Percentiles rank a stretch among this genome's conserved stretches.
These are phyloP conservation scores for Umimayanthus chanpuru DNA, from an alignment of 92 coral and sea anemone species.

Conservation along the genomic window DNA sequence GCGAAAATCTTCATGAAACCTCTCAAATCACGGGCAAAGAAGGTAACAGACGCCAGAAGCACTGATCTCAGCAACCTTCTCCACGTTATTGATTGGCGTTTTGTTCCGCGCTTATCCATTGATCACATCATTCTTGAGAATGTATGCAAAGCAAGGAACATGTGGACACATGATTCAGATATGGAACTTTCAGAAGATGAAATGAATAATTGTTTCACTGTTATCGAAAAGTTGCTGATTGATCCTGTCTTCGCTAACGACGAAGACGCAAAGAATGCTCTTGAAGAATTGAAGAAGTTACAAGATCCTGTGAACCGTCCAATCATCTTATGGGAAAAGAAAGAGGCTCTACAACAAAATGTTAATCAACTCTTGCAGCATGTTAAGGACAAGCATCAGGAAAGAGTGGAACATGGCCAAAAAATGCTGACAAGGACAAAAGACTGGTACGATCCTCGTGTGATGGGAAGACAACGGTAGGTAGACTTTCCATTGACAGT, in stretches of 20 bases:
- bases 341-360: background rate
- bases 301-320: background rate
- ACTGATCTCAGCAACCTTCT: no score
- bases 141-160: background rate
- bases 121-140: background rate
- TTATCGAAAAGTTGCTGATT: background rate
- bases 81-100: background rate
- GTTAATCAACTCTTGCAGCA: background rate
- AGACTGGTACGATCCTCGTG: no score
- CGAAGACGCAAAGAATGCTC: background rate
- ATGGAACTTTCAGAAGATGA: slow-evolving; percentile 5
- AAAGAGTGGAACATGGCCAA: background rate
- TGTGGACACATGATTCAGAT: background rate
- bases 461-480: no score
- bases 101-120: background rate
- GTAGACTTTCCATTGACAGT: no score
- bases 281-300: background rate
- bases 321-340: background rate
- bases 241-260: background rate
- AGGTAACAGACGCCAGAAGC: no score
- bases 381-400: background rate
- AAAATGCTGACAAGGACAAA: background rate
- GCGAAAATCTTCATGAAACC: no score
- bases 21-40: no score
- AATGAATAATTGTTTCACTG: background rate